Base-by-base conservation (phyloP, 2,888 invertebrate species). In the Tineola bisselliella region DNA sequence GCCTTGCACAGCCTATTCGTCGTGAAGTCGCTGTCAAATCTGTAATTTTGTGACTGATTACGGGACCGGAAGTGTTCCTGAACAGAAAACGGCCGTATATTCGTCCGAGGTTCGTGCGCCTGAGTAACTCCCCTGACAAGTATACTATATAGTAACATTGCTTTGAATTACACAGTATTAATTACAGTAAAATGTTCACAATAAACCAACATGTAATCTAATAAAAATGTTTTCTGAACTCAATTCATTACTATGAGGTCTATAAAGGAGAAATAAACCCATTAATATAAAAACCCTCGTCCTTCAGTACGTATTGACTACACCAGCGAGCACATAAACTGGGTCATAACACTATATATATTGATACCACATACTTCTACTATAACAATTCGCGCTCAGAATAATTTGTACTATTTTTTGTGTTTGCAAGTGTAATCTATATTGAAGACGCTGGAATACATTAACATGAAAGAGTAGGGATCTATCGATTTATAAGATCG, bases 181-280 rank as follows among this genome's bases (percentile, higher is more conserved):
- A 25, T n/a, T n/a, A 25, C 2, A 4, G 25, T 25, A 25, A 25
- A 25, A 38, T 38, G 38, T 38, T 10, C 31, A 31, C 10, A 38
- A 10, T 17, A 48, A 17, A 48, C 8, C 10, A 17, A 48, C 8
- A 48, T 15, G 17, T 17, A 5, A 48, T 15, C 48, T 38, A 48
- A 48, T 48, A 48, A 48, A 48, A 48, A 48, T 48, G 17, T 17
- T 48, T 17, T 48, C 48, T 13, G 8, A 17, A 38, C 15, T 15
- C 15, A 48, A 48, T 48, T 48, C 48, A 48, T 48, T 48, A 48
- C 48, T 48, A 48, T 48, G 48, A 15, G 15, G 48, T 48, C 48
- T 48, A 48, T 48, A 48, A 48, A 48, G 48, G 15, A 48, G 48
- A 48, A 48, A 48, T 48, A 48, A 48, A 15, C 6, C 17, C 48